Conservation (phyloP, 2,113 vertebrate genomes). For the Leucoraja erinaceus region DNA sequence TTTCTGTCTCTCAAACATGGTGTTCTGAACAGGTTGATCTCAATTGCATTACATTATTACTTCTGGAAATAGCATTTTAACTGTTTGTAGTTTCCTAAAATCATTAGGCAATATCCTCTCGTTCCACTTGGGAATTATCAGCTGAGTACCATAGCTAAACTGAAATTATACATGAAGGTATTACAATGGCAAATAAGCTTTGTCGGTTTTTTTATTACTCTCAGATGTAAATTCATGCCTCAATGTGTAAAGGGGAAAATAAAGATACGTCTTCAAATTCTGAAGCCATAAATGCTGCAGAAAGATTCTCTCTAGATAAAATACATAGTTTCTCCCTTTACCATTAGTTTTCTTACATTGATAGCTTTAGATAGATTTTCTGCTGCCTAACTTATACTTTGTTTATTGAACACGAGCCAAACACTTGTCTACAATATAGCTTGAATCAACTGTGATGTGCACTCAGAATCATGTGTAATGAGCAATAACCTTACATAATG, state of each 20-base stretch:
- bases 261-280: background rate
- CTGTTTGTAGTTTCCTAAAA: background rate
- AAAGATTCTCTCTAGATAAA: background rate
- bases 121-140: background rate
- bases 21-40: background rate
- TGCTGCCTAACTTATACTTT: background rate
- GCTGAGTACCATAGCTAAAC: background rate
- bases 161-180: background rate
- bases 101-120: background rate
- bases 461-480: conserved; percentile 10
- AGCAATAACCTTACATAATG: conserved; percentile 38
- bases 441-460: conserved; percentile 23
- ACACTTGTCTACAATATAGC: background rate
- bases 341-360: background rate
- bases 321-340: background rate
- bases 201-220: background rate
- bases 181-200: background rate
- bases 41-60: background rate
- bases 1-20: background rate
- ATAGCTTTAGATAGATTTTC: background rate
- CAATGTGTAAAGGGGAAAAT: too few species aligned
- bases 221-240: background rate
- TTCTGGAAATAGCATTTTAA: background rate
- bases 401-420: background rate
- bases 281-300: background rate